Evolutionary conservation across 2,888 invertebrate genomes (phyloP), one percentile per base, ranked within the genome.

Genomic region (Temnothorax ravouxi): DNA sequence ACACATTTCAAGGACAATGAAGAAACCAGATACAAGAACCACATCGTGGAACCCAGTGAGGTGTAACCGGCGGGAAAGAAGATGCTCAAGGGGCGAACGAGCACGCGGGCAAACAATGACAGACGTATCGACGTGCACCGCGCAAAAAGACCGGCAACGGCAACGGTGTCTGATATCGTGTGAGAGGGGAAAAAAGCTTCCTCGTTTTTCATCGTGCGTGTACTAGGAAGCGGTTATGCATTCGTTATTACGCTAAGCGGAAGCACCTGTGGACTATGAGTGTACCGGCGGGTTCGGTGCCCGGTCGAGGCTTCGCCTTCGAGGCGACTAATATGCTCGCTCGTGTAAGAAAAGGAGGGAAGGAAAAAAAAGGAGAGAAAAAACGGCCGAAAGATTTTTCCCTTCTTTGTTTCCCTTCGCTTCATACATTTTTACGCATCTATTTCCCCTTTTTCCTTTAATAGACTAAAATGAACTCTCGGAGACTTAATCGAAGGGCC

Each of bases 181-280:
- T 41, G 74, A 64, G 83, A 79, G 62, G 59, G 59, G 84, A 84
- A 47, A 29, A 67, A 74, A 84, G 80, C 83, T 86, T 88, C 88
- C 88, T 84, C 80, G 83, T 84, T 90, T 88, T 90, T 84, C 86
- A 88, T 87, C 85, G 44, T n/a, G 66, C 50, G 67, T 76, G 64
- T 75, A 83, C 80, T 88, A 91, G 91, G 92, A 92, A 91, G 91
- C 88, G 85, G 91, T 92, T 92, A 91, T 91, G 92, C 88, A 84
- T 90, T 91, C 83, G 87, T 84, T 85, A 90, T 90, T 92, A 90
- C 91, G 89, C 90, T 87, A 89, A 90, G 87, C 91, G 92, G 92
- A 93, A 93, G 93, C 86, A 88, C 79, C 75, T 79, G 72, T 75
- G 87, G 86, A 80, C 76, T 75, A 62, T 62, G 75, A 75, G 75